Conservation (phyloP, 2,113 vertebrate species). For the Regulus satrapa region DNA sequence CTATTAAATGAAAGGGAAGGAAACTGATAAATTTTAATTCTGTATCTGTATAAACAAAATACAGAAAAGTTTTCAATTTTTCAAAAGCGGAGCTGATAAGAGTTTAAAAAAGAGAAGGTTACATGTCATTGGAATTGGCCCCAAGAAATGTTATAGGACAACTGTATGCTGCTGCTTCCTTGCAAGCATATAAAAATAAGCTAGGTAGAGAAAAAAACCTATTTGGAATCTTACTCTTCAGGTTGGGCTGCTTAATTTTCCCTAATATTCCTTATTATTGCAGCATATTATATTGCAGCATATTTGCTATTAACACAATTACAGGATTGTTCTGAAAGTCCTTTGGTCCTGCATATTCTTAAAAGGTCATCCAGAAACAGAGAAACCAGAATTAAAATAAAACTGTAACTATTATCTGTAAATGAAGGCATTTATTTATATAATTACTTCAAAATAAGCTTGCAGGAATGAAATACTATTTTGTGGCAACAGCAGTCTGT, state of each 20-base stretch:
- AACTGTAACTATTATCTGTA: background rate
- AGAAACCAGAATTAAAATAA: background rate
- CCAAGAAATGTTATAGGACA: background rate
- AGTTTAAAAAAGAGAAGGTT: background rate
- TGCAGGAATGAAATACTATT: background rate
- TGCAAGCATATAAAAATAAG: background rate
- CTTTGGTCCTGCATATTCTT: background rate
- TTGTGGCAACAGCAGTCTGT: background rate
- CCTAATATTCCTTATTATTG: background rate
- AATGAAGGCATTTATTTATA: background rate
- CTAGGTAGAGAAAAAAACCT: background rate
- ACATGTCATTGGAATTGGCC: background rate
- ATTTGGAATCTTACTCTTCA: background rate
- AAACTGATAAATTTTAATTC: background rate
- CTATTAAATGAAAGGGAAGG: background rate
- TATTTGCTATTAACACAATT: background rate
- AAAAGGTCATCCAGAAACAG: background rate
- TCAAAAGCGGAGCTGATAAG: background rate
- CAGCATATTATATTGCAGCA: background rate
- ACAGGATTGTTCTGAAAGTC: background rate
- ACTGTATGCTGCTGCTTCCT: background rate
- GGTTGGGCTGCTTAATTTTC: background rate
- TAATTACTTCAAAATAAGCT: background rate
- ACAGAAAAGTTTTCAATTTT: background rate
- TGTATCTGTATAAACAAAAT: background rate